Percentiles rank a stretch among this genome's conserved stretches.
These are phyloP conservation scores for Geophilus truncorum DNA, from an alignment of 2,888 invertebrate genomes.

Conservation along the genomic window DNA sequence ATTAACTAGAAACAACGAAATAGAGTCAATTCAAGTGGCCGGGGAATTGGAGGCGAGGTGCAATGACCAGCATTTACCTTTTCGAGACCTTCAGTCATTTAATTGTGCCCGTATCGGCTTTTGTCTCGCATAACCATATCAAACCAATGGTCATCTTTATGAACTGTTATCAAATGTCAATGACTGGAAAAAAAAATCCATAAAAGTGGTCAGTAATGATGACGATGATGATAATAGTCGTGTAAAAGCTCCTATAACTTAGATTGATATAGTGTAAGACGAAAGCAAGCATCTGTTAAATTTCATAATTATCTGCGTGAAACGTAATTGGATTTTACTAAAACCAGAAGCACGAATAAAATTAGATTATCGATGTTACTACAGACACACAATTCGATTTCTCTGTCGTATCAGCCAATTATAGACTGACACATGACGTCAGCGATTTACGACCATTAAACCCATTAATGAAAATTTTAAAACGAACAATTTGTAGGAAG, in stretches of 20 bases:
- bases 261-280: background rate
- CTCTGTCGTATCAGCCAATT: conserved; percentile 12
- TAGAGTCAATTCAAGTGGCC: background rate
- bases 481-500: background rate
- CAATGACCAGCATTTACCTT: background rate
- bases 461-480: background rate
- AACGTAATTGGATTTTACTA: conserved; percentile 8
- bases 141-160: background rate
- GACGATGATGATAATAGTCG: background rate
- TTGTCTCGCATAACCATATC: background rate
- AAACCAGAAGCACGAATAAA: conserved; percentile 17
- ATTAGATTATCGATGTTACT: conserved; percentile 18
- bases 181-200: background rate
- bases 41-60: background rate
- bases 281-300: conserved; percentile 10
- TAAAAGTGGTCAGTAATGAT: background rate
- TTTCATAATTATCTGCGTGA: conserved; percentile 8
- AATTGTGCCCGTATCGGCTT: background rate
- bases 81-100: background rate
- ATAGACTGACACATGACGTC: background rate
- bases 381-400: conserved; percentile 8
- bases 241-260: background rate
- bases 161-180: background rate
- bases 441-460: background rate
- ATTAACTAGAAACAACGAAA: background rate